Evolutionary conservation across 2,797 vertebrate species (phyloP), one percentile per base, ranked within the genome.

Genomic region (Acropternis orthonyx): DNA sequence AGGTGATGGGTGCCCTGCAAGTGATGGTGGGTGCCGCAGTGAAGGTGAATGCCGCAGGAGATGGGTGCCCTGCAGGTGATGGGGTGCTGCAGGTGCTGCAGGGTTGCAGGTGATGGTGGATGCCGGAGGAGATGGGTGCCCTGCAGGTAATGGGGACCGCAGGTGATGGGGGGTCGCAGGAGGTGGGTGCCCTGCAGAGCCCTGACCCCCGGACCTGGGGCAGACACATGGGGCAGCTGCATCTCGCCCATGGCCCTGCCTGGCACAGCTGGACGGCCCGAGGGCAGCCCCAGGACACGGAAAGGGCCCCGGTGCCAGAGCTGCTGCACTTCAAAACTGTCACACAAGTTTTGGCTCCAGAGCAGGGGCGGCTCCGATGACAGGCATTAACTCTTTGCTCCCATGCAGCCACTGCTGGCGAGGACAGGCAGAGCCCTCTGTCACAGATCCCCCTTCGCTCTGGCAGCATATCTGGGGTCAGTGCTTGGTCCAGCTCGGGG

Each of bases 131-230:
- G 8, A 41, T 0, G 2, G 66, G 65, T 4, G 1, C 44, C 59
- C 8, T 1, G 37, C 37, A 12, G 37, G 37, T 37, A 37, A 37
- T 12, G 37, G n/a, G n/a, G n/a, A n/a, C n/a, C n/a, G 37, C 37
- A 12, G 37, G 37, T 37, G 12, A 37, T 12, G 37, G 37, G 37
- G 37, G 9, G 37, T 12, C 37, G 56, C 34, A 19, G 36, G 36
- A 24, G 27, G 51, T 27, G 41, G 52, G 52, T 54, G 52, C 36
- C 59, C 11, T 2, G 5, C 41, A 8, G 48, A 58, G 36, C 22
- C 30, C 67, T 2, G 14, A 5, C 20, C 46, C 0, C 24, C 1
- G 4, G 43, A 18, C 0, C 12, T 0, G 1, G 28, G 41, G 13
- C 17, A 4, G 27, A 27, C 37, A 21, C 0, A 0, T 1, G 43